phyloP scores from a whole-genome alignment of 2,113 vertebrate genomes.

The Tylochromis polylepis region DNA sequence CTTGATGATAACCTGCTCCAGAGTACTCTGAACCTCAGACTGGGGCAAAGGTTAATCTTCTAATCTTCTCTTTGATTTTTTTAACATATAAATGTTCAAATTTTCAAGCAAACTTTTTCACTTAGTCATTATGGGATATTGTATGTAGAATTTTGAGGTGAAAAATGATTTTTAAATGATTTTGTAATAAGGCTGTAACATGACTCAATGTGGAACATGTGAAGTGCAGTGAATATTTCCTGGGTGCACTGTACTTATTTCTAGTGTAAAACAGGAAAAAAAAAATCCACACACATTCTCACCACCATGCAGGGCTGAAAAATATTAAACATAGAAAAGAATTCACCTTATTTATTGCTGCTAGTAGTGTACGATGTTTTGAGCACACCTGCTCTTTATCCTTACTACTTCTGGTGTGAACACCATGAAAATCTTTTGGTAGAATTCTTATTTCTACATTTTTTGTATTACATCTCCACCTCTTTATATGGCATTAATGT shows the following conservation, averaged over 20 bases:
- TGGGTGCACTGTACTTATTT: not conserved
- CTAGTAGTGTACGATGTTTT: not conserved
- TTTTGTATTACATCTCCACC: not conserved
- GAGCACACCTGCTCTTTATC: not conserved
- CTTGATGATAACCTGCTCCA: too few species aligned
- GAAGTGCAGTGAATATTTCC: not conserved
- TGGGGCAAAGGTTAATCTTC: not conserved
- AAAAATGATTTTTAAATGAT: not conserved
- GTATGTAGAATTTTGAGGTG: not conserved
- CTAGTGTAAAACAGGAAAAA: not conserved
- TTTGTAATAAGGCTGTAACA: not conserved
- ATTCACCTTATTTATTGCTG: not conserved
- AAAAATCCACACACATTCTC: not conserved
- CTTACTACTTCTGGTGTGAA: not conserved
- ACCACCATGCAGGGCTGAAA: not conserved
- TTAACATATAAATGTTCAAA: not conserved
- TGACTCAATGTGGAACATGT: not conserved
- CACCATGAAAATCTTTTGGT: not conserved
- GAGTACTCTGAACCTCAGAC: too few species aligned
- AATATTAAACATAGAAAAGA: not conserved
- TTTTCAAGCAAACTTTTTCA: not conserved
- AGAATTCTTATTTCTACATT: not conserved
- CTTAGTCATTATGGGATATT: not conserved
- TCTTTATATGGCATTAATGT: not conserved
- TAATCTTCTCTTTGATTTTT: not conserved